Conservation (phyloP, 1,140 invertebrate species). For the Cardiocondyla obscurior region DNA sequence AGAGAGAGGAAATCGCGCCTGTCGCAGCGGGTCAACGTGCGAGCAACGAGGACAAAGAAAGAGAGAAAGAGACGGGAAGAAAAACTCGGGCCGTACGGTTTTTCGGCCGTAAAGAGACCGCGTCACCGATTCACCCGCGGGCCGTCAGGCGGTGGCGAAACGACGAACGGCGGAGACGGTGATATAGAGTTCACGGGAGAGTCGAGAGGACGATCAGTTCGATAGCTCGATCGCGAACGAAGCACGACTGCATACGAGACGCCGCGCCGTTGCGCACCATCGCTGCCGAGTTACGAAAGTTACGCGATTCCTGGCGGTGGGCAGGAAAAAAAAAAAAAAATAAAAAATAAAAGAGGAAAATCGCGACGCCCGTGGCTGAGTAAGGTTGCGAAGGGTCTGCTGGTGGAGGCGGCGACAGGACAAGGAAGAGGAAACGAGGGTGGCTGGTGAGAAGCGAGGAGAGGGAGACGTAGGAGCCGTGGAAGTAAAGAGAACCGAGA, state of each 20-base stretch:
- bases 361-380: slow-evolving; percentile 2
- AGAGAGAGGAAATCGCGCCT: not conserved
- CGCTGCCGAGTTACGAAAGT: slow-evolving; percentile 14
- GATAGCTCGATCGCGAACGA: slow-evolving; percentile 5
- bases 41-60: not conserved
- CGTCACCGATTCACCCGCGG: too few species aligned
- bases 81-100: not conserved
- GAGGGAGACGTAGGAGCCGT: not conserved
- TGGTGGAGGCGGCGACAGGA: not conserved
- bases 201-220: slow-evolving; percentile 15
- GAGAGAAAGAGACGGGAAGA: not conserved
- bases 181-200: too few species aligned
- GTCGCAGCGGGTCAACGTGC: not conserved
- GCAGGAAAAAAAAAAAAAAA: too few species aligned
- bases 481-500: not conserved
- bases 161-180: too few species aligned
- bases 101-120: not conserved
- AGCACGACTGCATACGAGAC: not conserved
- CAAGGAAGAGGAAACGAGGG: not conserved
- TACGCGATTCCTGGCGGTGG: not conserved
- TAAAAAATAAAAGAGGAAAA: not conserved
- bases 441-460: not conserved
- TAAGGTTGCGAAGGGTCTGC: slow-evolving; percentile 35
- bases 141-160: not conserved
- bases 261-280: not conserved